These are phyloP conservation scores for Thripadectes ignobilis DNA, from an alignment of 2,797 vertebrate genomes.

Conservation along the genomic window DNA sequence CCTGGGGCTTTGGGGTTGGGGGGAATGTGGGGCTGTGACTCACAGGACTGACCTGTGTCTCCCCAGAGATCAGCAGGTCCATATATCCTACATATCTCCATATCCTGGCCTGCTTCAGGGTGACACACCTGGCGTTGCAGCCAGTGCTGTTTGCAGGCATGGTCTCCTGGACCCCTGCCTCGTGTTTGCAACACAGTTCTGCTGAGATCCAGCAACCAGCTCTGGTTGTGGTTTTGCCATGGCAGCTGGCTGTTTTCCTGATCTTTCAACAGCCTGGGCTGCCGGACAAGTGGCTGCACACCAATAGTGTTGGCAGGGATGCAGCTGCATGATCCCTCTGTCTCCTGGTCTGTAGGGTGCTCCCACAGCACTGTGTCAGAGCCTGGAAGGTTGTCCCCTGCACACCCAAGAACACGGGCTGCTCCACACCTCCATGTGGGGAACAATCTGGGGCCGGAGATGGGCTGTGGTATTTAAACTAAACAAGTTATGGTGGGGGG, in stretches of 20 bases:
- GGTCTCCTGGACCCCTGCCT: not conserved
- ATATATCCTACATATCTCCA: not conserved
- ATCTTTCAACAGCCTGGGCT: not conserved
- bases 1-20: not conserved
- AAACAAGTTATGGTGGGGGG: not conserved
- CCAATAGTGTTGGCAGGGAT: not conserved
- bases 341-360: not conserved
- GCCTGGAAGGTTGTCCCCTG: not conserved
- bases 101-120: not conserved
- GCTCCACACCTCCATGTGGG: not conserved
- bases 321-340: not conserved
- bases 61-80: not conserved
- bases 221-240: not conserved
- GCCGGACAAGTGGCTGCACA: not conserved
- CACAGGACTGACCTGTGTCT: not conserved
- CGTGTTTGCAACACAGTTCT: not conserved
- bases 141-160: not conserved
- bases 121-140: not conserved
- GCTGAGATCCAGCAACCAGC: not conserved
- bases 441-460: not conserved
- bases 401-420: fast-evolving
- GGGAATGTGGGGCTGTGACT: not conserved
- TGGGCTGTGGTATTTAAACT: not conserved
- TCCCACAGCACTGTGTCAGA: not conserved
- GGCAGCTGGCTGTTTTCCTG: not conserved